phyloP scores from a whole-genome alignment of 1,140 invertebrate species.

The Parasteatoda tepidariorum region DNA sequence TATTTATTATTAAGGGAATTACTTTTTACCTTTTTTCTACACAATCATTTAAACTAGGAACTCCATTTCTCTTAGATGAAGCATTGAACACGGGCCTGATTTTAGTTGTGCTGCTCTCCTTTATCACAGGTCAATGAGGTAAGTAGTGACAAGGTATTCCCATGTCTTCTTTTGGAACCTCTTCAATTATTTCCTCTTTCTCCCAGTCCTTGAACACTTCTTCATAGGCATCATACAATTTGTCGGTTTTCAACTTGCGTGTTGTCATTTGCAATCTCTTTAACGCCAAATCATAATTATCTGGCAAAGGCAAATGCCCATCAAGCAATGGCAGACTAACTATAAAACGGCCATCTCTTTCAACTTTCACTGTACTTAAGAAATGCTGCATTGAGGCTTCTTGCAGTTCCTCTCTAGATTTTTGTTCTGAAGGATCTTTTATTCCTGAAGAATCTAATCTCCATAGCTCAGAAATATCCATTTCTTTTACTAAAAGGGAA shows the following conservation, averaged over 20 bases:
- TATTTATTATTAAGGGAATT: slow-evolving; percentile 64
- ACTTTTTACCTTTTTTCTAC: slow-evolving; percentile 46
- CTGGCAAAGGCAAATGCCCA: neutral
- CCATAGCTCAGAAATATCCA: slow-evolving; percentile 9
- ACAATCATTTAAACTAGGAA: slow-evolving; percentile 40
- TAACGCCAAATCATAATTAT: neutral
- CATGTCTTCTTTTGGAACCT: slow-evolving; percentile 26
- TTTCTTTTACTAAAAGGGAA: neutral
- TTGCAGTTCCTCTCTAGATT: neutral
- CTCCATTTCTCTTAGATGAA: slow-evolving; percentile 8
- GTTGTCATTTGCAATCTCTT: neutral
- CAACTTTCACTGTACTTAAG: neutral
- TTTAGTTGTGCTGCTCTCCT: slow-evolving; percentile 40
- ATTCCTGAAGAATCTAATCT: slow-evolving; percentile 12
- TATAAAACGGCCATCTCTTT: slow-evolving; percentile 4
- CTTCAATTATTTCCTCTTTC: slow-evolving; percentile 42
- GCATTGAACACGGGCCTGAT: slow-evolving; percentile 41
- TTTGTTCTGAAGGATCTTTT: neutral
- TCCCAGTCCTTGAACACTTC: slow-evolving; percentile 4
- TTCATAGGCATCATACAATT: neutral
- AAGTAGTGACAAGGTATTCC: slow-evolving; percentile 52
- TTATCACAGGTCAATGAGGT: slow-evolving; percentile 61
- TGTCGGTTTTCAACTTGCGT: neutral
- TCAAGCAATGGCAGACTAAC: slow-evolving; percentile 16
- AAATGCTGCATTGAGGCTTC: neutral